A percentile compares a stretch with the other conserved stretches of the same genome.
These are phyloP conservation scores for Grus americana DNA, from an alignment of 2,113 vertebrate genomes.

Conservation along the genomic window DNA sequence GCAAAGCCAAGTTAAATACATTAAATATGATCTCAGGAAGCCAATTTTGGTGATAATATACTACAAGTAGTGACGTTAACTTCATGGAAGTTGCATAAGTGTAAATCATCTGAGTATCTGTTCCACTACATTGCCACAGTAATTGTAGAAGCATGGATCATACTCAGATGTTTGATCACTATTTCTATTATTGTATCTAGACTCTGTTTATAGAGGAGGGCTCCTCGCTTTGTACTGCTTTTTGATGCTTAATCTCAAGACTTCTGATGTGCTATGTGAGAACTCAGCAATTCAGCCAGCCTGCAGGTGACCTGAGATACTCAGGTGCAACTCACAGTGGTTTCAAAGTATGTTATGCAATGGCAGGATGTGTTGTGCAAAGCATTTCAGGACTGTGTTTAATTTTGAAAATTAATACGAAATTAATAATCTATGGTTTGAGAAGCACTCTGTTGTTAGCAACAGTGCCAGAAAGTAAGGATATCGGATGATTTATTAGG, in stretches of 20 bases:
- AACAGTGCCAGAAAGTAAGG: background rate
- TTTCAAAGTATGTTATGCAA: background rate
- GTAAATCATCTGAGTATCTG: background rate
- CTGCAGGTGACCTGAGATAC: background rate
- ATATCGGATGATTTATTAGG: background rate
- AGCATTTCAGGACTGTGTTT: background rate
- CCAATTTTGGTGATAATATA: background rate
- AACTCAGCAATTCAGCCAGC: background rate
- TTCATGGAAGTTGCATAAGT: background rate
- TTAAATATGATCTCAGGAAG: background rate
- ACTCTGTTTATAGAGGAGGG: background rate
- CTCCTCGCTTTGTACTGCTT: background rate
- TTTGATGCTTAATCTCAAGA: background rate
- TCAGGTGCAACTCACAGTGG: background rate
- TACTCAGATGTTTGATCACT: background rate
- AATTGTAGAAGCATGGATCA: background rate
- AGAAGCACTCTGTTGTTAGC: background rate
- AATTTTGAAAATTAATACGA: background rate
- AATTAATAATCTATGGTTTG: background rate
- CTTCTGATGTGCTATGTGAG: background rate
- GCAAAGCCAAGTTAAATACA: background rate
- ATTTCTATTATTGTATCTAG: background rate
- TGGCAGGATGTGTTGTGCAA: background rate
- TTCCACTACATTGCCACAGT: background rate
- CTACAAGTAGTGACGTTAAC: background rate